Evolutionary conservation across 2,888 invertebrate species (phyloP).

Genomic region (Lepidochitona cinerea): DNA sequence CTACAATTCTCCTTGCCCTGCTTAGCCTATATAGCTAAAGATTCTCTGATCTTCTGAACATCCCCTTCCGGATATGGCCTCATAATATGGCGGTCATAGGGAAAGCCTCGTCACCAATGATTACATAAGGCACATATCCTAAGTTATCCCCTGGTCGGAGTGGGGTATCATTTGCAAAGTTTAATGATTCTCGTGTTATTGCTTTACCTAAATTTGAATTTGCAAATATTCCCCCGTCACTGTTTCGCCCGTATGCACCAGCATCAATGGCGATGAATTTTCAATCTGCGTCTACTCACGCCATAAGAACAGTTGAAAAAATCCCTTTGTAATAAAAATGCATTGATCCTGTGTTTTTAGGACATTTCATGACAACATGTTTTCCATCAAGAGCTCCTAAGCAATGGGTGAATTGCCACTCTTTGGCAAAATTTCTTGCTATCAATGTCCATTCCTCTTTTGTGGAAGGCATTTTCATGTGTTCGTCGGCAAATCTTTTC

Average conservation of each 20-base stretch:
- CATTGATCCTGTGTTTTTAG: too few relatives aligned
- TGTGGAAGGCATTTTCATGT: too few relatives aligned
- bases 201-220: neutral
- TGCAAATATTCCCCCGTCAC: constrained; percentile 56
- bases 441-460: too few relatives aligned
- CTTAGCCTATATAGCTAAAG: too few relatives aligned
- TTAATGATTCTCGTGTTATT: neutral
- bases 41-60: too few relatives aligned
- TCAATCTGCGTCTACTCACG: constrained; percentile 64
- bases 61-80: too few relatives aligned
- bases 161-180: neutral
- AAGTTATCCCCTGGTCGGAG: constrained; percentile 20
- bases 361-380: neutral
- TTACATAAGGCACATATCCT: constrained; percentile 25
- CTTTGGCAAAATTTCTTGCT: too few relatives aligned
- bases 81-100: too few relatives aligned
- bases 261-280: constrained; percentile 59
- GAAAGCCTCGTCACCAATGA: constrained; percentile 48
- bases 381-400: constrained; percentile 13
- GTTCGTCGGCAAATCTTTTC: too few relatives aligned
- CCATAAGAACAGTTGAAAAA: constrained; percentile 40
- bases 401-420: constrained; percentile 14
- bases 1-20: too few relatives aligned
- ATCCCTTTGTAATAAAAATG: constrained; percentile 12
- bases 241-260: constrained; percentile 59